Base-by-base conservation (phyloP, 1,140 invertebrate genomes). In the Mesaphorura yosii region DNA sequence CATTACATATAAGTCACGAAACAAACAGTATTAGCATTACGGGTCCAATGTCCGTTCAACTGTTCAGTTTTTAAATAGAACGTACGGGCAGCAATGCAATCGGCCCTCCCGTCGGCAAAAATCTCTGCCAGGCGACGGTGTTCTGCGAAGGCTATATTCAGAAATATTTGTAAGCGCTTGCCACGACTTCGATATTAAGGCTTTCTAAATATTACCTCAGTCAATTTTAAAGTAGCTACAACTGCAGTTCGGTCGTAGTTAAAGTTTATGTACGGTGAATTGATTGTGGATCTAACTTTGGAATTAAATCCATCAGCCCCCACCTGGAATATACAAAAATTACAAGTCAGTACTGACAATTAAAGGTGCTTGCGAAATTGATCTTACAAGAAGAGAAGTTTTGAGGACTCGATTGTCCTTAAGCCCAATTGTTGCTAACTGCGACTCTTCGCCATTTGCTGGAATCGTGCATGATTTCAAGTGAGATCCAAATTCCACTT, bases 291-390 rank as follows among this genome's bases (percentile, higher is more conserved):
- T 7, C 93, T 75, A 12, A 96, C 86, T 57, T 79, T 70, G 2
- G 93, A 97, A 64, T 86, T 86, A 4, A 78, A 79, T 0, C 94
- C 93, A 77, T 98, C 94, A 28, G 92, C 92, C 23, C 91, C 93
- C 58, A 97, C 78, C 81, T 86, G 73, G 27, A 50, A 52, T 62
- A 62, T 50, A 23, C 22, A 17, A 17, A 44, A 22, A 41, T 51
- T 20, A 20, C 25, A n/a, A n/a, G n/a, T n/a, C n/a, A n/a, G n/a
- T n/a, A n/a, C 34, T 40, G 41, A 27, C 15, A 25, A 22, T 28
- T 19, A 38, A 39, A 20, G 7, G 12, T 48, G 31, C 15, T 15
- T 29, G 3, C 26, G 12, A 25, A 27, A 31, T 19, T 26, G n/a
- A n/a, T 26, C 65, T 60, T 64, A 78, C 76, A 66, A 78, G 53